Evolutionary conservation across 1,140 invertebrate genomes (phyloP), one percentile per base, ranked within the genome.

Genomic region (Uloborus diversus): DNA sequence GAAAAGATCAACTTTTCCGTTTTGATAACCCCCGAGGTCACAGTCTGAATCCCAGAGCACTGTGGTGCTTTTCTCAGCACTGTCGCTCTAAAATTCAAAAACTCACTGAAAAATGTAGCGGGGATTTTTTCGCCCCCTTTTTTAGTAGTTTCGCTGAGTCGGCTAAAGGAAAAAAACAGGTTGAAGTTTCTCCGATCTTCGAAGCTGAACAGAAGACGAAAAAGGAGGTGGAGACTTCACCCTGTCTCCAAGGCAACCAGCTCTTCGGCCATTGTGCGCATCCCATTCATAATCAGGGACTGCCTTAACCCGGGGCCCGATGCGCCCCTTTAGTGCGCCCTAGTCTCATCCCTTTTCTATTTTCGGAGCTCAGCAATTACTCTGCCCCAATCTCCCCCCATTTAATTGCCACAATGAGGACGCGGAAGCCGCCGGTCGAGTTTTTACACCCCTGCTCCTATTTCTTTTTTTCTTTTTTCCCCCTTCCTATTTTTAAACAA

Each of bases 221-320:
- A 78, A 78, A 66, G 73, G 32, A 51, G 73, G 73, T 62, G 73
- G 61, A 53, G 61, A 78, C 57, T 78, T 65, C 47, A 56, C 32
- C 47, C 73, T 25, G 73, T 78, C 56, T 17, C 62, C 49, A 78
- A 65, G 42, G 59, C 37, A 65, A 78, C 73, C 13, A 30, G 61
- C 37, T 64, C 59, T 75, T 64, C 71, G 71, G 37, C 71, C 73
- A 78, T 78, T 78, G 73, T 78, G 62, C 73, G 73, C 73, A 78
- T 78, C 73, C 73, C 73, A 78, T 78, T 78, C 73, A 78, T 78
- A 78, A 78, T 78, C 42, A 78, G 73, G 73, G 73, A 37, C 73
- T 65, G 73, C 62, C 73, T 78, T 27, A 66, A 23, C 30, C 59
- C n/a, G n/a, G 59, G 59, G 28, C 71, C 71, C 51, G 57, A 62